Evolutionary conservation across 2,797 vertebrate genomes (phyloP).

Genomic region (Trachops cirrhosus): DNA sequence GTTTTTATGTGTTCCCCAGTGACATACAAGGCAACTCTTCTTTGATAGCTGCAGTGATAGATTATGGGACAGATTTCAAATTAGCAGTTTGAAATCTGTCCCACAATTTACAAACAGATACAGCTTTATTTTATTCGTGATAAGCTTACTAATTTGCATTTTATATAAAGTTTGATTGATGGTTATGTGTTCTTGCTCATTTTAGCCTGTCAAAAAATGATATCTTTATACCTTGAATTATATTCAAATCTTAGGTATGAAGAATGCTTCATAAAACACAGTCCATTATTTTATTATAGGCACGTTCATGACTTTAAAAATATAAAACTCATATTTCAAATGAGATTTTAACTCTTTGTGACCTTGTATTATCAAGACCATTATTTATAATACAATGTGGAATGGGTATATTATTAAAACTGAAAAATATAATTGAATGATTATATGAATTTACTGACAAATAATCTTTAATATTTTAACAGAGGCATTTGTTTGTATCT

Average conservation of each 20-base stretch:
- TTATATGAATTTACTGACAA: neutral
- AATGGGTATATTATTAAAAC: neutral
- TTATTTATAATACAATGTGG: neutral
- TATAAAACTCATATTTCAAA: neutral
- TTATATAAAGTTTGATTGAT: neutral
- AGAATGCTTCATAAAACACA: neutral
- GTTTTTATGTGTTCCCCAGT: neutral
- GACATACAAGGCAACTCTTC: neutral
- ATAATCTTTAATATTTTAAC: neutral
- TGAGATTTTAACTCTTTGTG: slow-evolving; percentile 21
- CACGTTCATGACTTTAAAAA: neutral
- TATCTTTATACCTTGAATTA: neutral
- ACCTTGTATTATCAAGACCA: neutral
- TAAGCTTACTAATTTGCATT: neutral
- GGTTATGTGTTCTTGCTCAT: neutral
- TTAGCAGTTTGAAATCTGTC: neutral
- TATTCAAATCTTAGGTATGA: slow-evolving; percentile 2
- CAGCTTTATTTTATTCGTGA: slow-evolving; percentile 29
- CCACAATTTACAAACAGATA: neutral
- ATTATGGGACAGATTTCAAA: neutral
- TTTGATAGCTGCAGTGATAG: neutral
- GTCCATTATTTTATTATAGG: slow-evolving; percentile 6
- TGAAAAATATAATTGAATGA: neutral
- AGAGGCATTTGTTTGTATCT: slow-evolving; percentile 46
- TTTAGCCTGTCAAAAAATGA: neutral